Percentiles rank a stretch among this genome's conserved stretches.
Conservation (phyloP, 2,797 vertebrate genomes). For the Coracias cyanogaster region DNA sequence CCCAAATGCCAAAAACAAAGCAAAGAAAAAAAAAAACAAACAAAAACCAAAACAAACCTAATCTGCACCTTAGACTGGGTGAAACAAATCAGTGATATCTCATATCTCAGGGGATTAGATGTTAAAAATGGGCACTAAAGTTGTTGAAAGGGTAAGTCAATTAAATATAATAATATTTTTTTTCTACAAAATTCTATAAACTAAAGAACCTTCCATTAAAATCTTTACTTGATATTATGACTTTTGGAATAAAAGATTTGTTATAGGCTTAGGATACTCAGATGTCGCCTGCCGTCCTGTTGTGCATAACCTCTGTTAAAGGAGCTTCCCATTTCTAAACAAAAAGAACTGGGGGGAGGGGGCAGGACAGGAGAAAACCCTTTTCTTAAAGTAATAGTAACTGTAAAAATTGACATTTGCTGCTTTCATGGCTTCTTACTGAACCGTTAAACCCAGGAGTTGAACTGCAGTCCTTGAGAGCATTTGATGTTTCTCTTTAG, state of each 20-base stretch:
- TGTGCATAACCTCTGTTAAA: background rate
- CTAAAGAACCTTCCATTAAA: background rate
- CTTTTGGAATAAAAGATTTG: background rate
- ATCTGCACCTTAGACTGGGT: background rate
- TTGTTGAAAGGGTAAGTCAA: background rate
- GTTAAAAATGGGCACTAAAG: background rate
- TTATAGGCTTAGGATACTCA: background rate
- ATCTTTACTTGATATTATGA: background rate
- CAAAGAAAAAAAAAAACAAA: background rate
- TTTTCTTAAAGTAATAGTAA: background rate
- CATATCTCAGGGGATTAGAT: background rate
- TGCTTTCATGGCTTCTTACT: background rate
- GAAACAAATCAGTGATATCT: background rate
- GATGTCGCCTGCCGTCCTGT: background rate
- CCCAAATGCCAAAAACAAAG: background rate
- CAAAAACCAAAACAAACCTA: too few relatives aligned
- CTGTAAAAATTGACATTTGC: background rate
- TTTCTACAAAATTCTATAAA: background rate
- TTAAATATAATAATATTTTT: background rate
- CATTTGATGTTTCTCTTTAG: background rate
- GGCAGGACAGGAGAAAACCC: background rate
- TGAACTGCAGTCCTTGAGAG: background rate
- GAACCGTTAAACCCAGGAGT: background rate
- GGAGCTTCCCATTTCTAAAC: background rate
- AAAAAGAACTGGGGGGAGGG: background rate